Conservation (phyloP, 2,113 vertebrate species). For the Madoqua kirkii region DNA sequence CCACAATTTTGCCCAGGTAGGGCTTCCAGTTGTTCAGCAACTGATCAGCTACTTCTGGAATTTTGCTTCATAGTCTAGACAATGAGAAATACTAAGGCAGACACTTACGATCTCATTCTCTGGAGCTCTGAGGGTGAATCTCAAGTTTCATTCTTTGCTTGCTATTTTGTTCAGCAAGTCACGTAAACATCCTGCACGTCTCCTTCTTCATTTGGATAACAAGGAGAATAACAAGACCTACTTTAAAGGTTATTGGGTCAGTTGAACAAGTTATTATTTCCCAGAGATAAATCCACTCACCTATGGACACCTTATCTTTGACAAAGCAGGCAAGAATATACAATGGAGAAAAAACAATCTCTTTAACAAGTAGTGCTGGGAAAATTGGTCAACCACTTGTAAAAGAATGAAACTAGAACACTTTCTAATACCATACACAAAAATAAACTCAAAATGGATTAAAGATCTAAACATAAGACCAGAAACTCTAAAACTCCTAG, state of each 20-base stretch:
- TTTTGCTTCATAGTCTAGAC: not conserved
- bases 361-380: too few species aligned
- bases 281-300: too few species aligned
- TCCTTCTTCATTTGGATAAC: not conserved
- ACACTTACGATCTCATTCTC: not conserved
- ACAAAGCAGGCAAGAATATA: too few species aligned
- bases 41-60: not conserved
- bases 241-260: not conserved
- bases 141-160: not conserved
- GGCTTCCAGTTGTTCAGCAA: not conserved
- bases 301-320: too few species aligned
- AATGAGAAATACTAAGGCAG: not conserved
- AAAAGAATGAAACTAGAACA: too few species aligned
- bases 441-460: too few species aligned
- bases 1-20: not conserved
- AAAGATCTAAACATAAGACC: too few species aligned
- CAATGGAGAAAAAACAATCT: too few species aligned
- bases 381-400: too few species aligned
- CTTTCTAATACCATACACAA: too few species aligned
- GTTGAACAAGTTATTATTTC: not conserved
- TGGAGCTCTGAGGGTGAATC: not conserved
- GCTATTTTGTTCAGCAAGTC: not conserved
- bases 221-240: not conserved
- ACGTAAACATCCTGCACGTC: not conserved
- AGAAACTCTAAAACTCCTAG: too few species aligned